phyloP scores from a whole-genome alignment of 2,888 invertebrate species.

The Catocala sponsa region DNA sequence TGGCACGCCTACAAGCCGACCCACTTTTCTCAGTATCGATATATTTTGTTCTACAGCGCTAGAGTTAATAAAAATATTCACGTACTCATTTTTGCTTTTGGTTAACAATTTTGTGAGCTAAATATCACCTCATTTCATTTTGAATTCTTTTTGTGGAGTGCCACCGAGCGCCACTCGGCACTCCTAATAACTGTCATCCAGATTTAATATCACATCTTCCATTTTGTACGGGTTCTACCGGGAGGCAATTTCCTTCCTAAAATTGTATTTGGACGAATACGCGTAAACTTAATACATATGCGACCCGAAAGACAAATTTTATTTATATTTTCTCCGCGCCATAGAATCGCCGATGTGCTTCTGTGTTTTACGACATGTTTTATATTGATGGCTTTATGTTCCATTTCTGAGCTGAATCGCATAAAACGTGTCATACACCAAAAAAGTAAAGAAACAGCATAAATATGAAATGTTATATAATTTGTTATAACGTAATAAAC shows the following conservation, averaged over 20 bases:
- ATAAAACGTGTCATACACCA: slow-evolving; percentile 29
- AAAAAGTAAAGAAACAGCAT: slow-evolving; percentile 8
- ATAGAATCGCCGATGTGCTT: slow-evolving; percentile 59
- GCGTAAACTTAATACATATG: slow-evolving; percentile 83
- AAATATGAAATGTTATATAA: not conserved
- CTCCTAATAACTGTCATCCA: slow-evolving; percentile 85
- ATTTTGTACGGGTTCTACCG: slow-evolving; percentile 78
- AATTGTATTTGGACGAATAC: slow-evolving; percentile 84
- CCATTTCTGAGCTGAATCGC: slow-evolving; percentile 24
- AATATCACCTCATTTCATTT: slow-evolving; percentile 70
- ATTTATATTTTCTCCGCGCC: slow-evolving; percentile 71
- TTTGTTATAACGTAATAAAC: not conserved
- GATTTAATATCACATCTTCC: slow-evolving; percentile 85
- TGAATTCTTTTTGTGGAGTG: slow-evolving; percentile 67
- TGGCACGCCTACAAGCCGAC: slow-evolving; percentile 32
- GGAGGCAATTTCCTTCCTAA: slow-evolving; percentile 85
- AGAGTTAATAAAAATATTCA: slow-evolving; percentile 36
- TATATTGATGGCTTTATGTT: slow-evolving; percentile 70
- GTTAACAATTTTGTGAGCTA: slow-evolving; percentile 66
- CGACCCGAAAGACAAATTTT: slow-evolving; percentile 81
- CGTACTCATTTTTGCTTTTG: slow-evolving; percentile 46
- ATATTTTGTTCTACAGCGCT: slow-evolving; percentile 23
- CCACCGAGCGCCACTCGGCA: slow-evolving; percentile 66
- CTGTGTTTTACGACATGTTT: slow-evolving; percentile 70
- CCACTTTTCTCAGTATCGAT: slow-evolving; percentile 31